Base-by-base conservation (phyloP, 2,888 invertebrate species). In the Xestia xanthographa region DNA sequence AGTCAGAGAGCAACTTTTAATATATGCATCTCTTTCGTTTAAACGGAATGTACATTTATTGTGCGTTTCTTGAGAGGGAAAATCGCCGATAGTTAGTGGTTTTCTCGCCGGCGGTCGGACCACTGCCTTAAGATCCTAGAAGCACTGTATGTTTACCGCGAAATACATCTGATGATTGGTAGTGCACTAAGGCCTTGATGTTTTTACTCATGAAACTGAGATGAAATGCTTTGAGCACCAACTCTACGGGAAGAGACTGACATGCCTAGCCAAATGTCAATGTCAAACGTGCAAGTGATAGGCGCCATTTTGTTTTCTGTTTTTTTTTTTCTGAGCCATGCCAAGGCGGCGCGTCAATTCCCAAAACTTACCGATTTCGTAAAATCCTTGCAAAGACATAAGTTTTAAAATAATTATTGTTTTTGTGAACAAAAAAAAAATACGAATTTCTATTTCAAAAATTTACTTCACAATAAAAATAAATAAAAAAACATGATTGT, bases 311-410 rank as follows among this genome's bases (percentile, higher is more conserved):
- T 81, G 56, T 41, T 67, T 73, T 60, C n/a, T n/a, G 9, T 8
- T 45, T 66, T 81, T 87, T 84, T 80, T 85, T 77, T 73, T 79
- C 50, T 75, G 66, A 85, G 87, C 90, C 92, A 91, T 92, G 92
- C 92, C 82, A 62, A 80, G 86, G 87, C 87, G 74, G 60, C 82
- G 85, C 86, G 38, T 88, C 29, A 79, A 29, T 60, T 45, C 26
- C 5, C 70, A 81, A 63, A 84, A 90, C 96, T 96, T 93, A 96
- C 96, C 96, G 72, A 96, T 95, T 88, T 96, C 96, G 92, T 94
- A 95, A 94, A 96, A 95, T 96, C 96, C 96, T 96, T 88, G 87
- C 84, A 87, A 87, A 87, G 86, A 87, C 83, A 80, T 82, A 82
- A 74, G 84, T 77, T 83, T 79, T 48, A 87, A 89, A 87, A 83